These are phyloP conservation scores for Melanotus villosus DNA, from an alignment of 2,888 invertebrate species.

Conservation along the genomic window DNA sequence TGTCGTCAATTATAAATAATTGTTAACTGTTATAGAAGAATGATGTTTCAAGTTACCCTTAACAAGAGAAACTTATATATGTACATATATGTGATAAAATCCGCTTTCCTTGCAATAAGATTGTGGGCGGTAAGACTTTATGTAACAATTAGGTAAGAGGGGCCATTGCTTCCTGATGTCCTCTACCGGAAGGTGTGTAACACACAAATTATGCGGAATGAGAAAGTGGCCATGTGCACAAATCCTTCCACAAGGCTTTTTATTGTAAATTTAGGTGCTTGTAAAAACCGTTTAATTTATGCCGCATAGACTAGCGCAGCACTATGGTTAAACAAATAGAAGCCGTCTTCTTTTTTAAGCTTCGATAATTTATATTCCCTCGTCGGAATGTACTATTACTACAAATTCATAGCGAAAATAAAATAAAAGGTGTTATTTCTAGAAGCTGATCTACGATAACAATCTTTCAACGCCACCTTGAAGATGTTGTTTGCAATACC, in stretches of 20 bases:
- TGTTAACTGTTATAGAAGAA: neutral
- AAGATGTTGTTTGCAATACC: neutral
- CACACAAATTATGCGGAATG: slow-evolving; percentile 13
- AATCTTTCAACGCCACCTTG: slow-evolving; percentile 7
- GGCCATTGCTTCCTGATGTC: slow-evolving; percentile 27
- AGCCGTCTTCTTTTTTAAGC: no score
- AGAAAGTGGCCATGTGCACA: slow-evolving; percentile 29
- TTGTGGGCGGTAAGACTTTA: slow-evolving; percentile 5
- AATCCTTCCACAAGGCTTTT: slow-evolving; percentile 33
- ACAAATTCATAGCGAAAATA: no score
- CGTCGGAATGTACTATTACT: no score
- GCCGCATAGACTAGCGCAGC: no score
- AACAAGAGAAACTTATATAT: slow-evolving; percentile 1
- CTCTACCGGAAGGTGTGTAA: slow-evolving; percentile 31
- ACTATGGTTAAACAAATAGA: no score
- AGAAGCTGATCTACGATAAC: no score
- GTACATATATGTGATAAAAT: neutral
- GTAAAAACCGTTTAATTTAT: neutral
- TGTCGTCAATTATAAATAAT: neutral
- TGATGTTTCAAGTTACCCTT: slow-evolving; percentile 3
- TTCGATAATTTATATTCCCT: no score
- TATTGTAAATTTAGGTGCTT: slow-evolving; percentile 5
- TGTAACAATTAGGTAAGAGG: slow-evolving; percentile 25
- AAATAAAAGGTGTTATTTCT: no score
- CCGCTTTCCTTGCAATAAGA: neutral